Evolutionary conservation across 2,888 invertebrate genomes (phyloP), one percentile per base, ranked within the genome.

Genomic region (Caenorhabditis sulstoni): DNA sequence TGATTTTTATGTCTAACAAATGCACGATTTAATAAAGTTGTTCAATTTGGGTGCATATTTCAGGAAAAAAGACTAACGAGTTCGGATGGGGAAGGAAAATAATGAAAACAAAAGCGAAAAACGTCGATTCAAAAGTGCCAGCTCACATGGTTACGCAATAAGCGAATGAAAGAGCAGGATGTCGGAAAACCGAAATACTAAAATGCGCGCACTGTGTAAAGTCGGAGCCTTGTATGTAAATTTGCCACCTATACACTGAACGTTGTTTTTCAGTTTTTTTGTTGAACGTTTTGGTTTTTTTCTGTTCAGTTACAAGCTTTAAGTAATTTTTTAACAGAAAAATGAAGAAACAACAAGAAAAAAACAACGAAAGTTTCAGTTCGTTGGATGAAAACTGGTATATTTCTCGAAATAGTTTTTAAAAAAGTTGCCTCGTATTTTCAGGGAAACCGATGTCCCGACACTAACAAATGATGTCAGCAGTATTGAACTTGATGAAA

Each of bases 321-420:
- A n/a, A n/a, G n/a, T n/a, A n/a, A n/a, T n/a, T n/a, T n/a, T n/a
- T n/a, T n/a, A n/a, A n/a, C 29, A 29, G 7, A 29, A 7, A 29
- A 50, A 73, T 73, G 67, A 47, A 39, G 1, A 62, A 64, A 37
- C 45, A 47, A 12, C 37, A 50, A 39, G 37, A 52, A 29, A 52
- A 53, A 3, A 45, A 50, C 0, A 71, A 67, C 29, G 62, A 41
- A 23, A 74, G 77, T 20, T 74, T 64, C 23, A 82, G 79, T 23
- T 79, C 82, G 5, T 50, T 82, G 12, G 79, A 80, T 58, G 81
- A 81, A 52, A 74, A 77, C 41, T 82, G 79, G 79, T 78, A 22
- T 57, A 61, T 44, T 57, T 59, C 20, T n/a, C 7, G 12, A 39
- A 22, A 12, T n/a, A 35, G 35, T 41, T 41, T 8, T 20, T 53